Evolutionary conservation across 2,888 invertebrate genomes (phyloP), one percentile per base, ranked within the genome.

Genomic region (Chirona hameri): DNA sequence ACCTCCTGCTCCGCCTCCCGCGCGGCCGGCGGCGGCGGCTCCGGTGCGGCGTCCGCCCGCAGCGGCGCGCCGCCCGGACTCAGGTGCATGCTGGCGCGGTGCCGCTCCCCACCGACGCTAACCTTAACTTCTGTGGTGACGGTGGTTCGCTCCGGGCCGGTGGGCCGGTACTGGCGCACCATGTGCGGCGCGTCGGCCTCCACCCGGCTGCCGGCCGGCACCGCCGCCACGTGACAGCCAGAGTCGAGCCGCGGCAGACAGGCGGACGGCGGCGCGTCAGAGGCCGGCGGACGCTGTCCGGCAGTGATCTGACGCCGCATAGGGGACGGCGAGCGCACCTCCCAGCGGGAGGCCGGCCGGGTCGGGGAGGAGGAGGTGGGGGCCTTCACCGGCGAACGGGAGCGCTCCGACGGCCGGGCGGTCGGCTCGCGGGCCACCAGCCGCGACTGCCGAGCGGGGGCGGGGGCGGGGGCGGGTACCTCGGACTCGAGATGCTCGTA

Each of bases 51-150:
- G 7, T 15, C 76, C 5, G 31, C 72, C 10, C 39, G 76, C 76
- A 76, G 76, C 39, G 76, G 10, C 9, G 9, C 9, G 39, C 15
- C 7, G 76, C 76, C 46, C 39, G 76, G 76, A 9, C 24, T 21
- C 21, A 76, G 46, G 76, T 76, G 76, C 76, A 76, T 46, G 76
- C 76, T 76, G 76, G 76, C 76, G 76, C 76, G 76, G 76, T 46
- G 76, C 1, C 76, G 39, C 4, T 46, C 24, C 21, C 76, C 39
- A 21, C 46, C 76, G 24, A 76, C 12, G 76, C 76, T 76, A 46
- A 76, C 76, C 76, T 76, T 76, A 14, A 76, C 14, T 46, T 76
- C 76, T 21, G 76, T 76, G 46, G 76, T 76, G 76, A 76, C 76
- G 18, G 76, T 76, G 76, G 76, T 76, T 5, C 46, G 39, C 39